A percentile compares a stretch with the other conserved stretches of the same genome.
Evolutionary conservation across 2,797 vertebrate species (phyloP).

Genomic region (Jordanella pulchra): DNA sequence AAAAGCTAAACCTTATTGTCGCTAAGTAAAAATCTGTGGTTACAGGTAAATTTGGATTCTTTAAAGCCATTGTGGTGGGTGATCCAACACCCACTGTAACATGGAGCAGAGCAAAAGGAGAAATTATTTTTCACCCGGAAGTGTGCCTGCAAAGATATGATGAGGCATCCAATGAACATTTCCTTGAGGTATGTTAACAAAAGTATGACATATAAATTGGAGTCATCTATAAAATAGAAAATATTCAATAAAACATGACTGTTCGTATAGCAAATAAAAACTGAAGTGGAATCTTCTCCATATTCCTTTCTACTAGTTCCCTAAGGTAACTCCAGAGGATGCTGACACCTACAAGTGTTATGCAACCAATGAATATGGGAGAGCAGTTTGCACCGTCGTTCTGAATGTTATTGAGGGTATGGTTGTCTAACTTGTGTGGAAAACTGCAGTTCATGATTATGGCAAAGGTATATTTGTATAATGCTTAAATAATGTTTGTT

Average conservation of each 20-base stretch:
- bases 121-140: conserved; percentile 76
- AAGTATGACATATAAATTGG: not conserved
- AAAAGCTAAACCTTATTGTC: not conserved
- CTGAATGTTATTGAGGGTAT: conserved; percentile 88
- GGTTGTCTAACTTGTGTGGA: conserved; percentile 7
- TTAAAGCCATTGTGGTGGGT: conserved; percentile 85
- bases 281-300: not conserved
- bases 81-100: conserved; percentile 80
- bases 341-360: conserved; percentile 87
- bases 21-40: not conserved
- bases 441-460: not conserved
- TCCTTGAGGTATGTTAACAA: conserved; percentile 81
- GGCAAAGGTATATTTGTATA: not conserved
- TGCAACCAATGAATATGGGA: conserved; percentile 86
- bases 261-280: not conserved
- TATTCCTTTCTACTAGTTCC: conserved; percentile 78
- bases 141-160: conserved; percentile 79
- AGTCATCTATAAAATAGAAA: not conserved
- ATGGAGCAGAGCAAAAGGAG: conserved; percentile 81
- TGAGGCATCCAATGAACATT: conserved; percentile 69
- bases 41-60: conserved; percentile 85
- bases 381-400: conserved; percentile 82
- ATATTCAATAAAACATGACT: not conserved
- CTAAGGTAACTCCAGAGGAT: conserved; percentile 77
- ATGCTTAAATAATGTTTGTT: conserved; percentile 24